phyloP scores from a whole-genome alignment of 2,888 invertebrate genomes.

The Diplazon laetatorius region DNA sequence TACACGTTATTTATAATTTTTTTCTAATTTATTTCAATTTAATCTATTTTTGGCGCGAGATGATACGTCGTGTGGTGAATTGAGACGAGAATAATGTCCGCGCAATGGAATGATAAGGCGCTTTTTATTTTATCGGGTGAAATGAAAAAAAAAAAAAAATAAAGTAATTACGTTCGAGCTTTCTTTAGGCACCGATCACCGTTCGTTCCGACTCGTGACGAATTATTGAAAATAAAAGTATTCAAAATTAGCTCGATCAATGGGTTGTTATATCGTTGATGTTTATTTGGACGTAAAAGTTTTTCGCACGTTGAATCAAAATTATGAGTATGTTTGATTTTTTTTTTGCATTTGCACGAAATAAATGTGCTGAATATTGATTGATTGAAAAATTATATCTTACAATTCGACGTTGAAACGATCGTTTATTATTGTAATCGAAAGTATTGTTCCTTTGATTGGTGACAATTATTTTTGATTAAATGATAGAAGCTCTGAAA shows the following conservation, averaged over 20 bases:
- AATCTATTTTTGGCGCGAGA: too few relatives aligned
- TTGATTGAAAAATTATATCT: neutral
- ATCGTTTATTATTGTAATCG: neutral
- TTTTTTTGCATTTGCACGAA: slow-evolving; percentile 53
- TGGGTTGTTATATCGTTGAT: slow-evolving; percentile 30
- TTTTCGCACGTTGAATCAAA: neutral
- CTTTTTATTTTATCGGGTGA: too few relatives aligned
- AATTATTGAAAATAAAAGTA: slow-evolving; percentile 5
- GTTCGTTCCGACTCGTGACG: slow-evolving; percentile 20
- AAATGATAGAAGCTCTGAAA: neutral
- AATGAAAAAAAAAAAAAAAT: slow-evolving; percentile 1
- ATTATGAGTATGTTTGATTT: too few relatives aligned
- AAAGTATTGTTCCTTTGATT: neutral
- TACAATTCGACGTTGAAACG: neutral
- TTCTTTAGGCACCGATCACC: slow-evolving; percentile 61
- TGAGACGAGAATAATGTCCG: too few relatives aligned
- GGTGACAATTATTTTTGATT: neutral
- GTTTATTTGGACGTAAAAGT: slow-evolving; percentile 14
- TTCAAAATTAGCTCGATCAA: slow-evolving; percentile 3
- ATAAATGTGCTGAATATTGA: slow-evolving; percentile 34
- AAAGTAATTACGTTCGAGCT: slow-evolving; percentile 27
- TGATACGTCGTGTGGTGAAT: too few relatives aligned
- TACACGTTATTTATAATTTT: too few relatives aligned
- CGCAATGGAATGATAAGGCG: too few relatives aligned
- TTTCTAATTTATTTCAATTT: too few relatives aligned